A percentile compares a stretch with the other conserved stretches of the same genome.
Conservation (phyloP, 2,888 invertebrate genomes). For the Listrodromus nycthemerus region DNA sequence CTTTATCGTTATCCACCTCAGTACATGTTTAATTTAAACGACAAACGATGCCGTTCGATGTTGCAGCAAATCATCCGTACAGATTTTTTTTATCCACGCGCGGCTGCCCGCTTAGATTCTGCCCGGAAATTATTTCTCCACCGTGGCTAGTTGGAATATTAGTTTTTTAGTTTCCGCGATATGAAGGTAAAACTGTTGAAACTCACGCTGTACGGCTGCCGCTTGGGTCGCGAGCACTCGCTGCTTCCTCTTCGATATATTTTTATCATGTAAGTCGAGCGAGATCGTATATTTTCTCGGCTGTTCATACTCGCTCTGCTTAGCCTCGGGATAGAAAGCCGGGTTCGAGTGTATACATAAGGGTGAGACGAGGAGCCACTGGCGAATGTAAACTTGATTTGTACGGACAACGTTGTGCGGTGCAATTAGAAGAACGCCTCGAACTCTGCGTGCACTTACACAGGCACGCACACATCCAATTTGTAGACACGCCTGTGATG, state of each 20-base stretch:
- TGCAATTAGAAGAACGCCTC: conserved; percentile 73
- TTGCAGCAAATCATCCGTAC: neutral
- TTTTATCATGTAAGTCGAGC: conserved; percentile 22
- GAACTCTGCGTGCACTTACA: neutral
- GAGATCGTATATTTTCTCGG: conserved; percentile 8
- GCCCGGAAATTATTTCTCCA: neutral
- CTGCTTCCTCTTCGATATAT: conserved; percentile 18
- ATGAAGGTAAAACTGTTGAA: neutral
- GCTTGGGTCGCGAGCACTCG: neutral
- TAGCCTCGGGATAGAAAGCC: conserved; percentile 29
- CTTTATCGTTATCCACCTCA: neutral
- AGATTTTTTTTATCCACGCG: neutral
- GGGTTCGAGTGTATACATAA: conserved; percentile 65
- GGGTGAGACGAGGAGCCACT: conserved; percentile 16
- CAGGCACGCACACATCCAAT: neutral
- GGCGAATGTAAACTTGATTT: conserved; percentile 71
- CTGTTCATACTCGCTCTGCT: neutral
- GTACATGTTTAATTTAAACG: neutral
- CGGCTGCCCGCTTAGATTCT: neutral
- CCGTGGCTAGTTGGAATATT: neutral
- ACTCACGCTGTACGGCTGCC: neutral
- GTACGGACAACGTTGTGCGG: conserved; percentile 71
- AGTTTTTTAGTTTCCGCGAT: conserved; percentile 11
- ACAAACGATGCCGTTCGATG: neutral
- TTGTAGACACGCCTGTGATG: neutral